phyloP scores from a whole-genome alignment of 2,888 invertebrate species.

The Spicauda simplicius region DNA sequence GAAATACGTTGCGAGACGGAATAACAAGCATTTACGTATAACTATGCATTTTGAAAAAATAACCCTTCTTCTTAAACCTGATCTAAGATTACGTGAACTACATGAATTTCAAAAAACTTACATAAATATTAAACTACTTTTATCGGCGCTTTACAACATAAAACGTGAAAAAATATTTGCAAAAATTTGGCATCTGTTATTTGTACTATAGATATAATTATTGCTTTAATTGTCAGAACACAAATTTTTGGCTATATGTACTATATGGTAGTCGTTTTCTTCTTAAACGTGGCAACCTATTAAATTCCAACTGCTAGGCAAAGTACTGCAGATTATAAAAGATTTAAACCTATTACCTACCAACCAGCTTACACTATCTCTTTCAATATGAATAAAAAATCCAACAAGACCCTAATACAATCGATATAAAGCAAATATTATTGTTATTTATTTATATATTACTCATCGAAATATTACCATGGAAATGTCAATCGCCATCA shows the following conservation, averaged over 20 bases:
- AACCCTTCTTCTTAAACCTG: neutral
- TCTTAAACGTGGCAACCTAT: constrained; percentile 3
- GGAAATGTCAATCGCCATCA: neutral
- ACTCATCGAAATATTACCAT: neutral
- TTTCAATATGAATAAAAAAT: neutral
- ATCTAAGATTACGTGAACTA: neutral
- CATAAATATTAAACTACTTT: neutral
- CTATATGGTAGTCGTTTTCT: neutral
- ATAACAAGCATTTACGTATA: constrained; percentile 9
- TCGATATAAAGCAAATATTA: neutral
- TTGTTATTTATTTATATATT: too few relatives aligned
- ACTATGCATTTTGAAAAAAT: constrained; percentile 15
- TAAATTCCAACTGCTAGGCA: constrained; percentile 7
- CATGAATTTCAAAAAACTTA: neutral
- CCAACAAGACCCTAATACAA: neutral
- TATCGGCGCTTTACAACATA: neutral
- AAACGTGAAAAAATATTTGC: constrained; percentile 41
- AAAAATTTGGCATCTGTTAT: constrained; percentile 65
- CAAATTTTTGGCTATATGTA: constrained; percentile 50
- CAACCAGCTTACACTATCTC: neutral
- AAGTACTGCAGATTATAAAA: neutral
- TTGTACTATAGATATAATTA: constrained; percentile 52
- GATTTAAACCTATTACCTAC: neutral
- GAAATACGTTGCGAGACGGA: constrained; percentile 17
- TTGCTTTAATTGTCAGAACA: constrained; percentile 55